Conservation (phyloP, 2,797 vertebrate genomes). For the Chelonia mydas region DNA sequence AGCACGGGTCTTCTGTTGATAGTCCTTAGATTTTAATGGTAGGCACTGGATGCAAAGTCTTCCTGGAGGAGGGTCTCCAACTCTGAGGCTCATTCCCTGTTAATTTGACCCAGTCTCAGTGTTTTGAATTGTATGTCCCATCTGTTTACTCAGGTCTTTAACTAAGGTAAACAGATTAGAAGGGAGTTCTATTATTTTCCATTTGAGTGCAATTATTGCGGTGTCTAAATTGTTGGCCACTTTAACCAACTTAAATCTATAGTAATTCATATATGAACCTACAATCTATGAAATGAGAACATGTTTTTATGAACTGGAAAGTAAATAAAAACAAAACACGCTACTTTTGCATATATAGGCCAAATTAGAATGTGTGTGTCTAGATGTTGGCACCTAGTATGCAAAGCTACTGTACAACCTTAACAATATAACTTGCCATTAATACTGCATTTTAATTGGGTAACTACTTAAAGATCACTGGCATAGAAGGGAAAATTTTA, state of each 20-base stretch:
- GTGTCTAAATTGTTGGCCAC: neutral
- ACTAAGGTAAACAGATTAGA: neutral
- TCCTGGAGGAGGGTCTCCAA: neutral
- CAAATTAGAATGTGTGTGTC: conserved; percentile 48
- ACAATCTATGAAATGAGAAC: neutral
- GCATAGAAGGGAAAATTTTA: neutral
- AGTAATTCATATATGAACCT: neutral
- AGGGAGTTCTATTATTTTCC: neutral
- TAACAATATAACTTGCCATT: no score
- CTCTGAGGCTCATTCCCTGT: neutral
- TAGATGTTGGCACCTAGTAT: conserved; percentile 39
- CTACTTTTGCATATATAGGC: neutral
- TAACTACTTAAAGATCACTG: neutral
- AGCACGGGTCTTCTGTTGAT: neutral
- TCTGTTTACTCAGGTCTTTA: neutral
- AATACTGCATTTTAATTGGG: no score
- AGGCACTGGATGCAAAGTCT: neutral
- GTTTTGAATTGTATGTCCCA: neutral
- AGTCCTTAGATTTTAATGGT: neutral
- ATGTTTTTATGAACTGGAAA: neutral
- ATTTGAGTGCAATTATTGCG: neutral
- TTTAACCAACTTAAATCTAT: neutral
- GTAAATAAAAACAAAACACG: neutral
- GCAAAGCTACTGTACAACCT: neutral
- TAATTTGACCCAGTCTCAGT: neutral